phyloP scores from a whole-genome alignment of 35 echinoderm and acorn worm species.

The Heliocidaris erythrogramma region DNA sequence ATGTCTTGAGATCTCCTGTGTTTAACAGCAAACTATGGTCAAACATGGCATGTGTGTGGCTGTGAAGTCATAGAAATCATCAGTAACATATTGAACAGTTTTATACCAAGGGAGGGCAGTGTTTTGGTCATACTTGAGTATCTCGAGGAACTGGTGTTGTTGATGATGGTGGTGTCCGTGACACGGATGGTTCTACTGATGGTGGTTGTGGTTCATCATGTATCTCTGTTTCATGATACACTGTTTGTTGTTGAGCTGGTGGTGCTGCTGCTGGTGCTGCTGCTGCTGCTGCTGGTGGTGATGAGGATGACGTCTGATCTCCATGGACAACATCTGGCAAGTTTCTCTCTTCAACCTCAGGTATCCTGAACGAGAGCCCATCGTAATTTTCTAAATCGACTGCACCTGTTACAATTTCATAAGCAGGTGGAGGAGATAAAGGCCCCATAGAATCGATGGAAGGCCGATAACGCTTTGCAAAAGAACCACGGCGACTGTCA shows the following conservation, averaged over 20 bases:
- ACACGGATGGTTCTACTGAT: background rate
- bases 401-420: slow-evolving; percentile 4
- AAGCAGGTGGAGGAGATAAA: background rate
- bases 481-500: slow-evolving; percentile 6
- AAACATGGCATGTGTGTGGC: no score
- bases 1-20: background rate
- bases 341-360: slow-evolving; percentile 28
- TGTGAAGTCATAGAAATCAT: no score
- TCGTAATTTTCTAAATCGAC: background rate
- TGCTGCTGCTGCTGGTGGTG: background rate
- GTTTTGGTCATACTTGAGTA: background rate
- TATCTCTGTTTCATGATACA: slow-evolving; percentile 11
- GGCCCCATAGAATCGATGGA: background rate
- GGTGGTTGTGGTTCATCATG: background rate
- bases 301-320: background rate
- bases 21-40: background rate
- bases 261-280: background rate
- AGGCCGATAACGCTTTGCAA: background rate
- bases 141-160: background rate
- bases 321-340: slow-evolving; percentile 29
- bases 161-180: background rate
- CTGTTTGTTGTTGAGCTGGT: background rate
- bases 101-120: background rate
- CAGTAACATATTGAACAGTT: background rate
- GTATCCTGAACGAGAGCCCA: background rate